Evolutionary conservation across 2,113 vertebrate genomes (phyloP).

Genomic region (Australoheros scitulus): DNA sequence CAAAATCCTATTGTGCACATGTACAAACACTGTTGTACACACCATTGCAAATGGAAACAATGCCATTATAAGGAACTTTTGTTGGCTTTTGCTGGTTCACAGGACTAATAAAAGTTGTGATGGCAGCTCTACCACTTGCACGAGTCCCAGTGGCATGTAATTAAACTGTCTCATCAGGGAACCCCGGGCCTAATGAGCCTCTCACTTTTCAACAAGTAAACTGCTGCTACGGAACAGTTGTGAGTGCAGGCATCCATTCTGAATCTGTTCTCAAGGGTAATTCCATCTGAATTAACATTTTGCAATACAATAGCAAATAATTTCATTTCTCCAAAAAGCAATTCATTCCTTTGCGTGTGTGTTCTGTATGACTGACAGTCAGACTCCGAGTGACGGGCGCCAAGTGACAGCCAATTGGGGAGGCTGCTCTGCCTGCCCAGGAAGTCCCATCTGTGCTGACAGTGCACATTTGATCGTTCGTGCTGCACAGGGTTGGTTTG

Average conservation of each 20-base stretch:
- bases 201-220: slow-evolving; percentile 71
- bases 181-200: slow-evolving; percentile 64
- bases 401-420: slow-evolving; percentile 75
- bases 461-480: slow-evolving; percentile 53
- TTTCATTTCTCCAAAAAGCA: slow-evolving; percentile 33
- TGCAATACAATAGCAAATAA: slow-evolving; percentile 63
- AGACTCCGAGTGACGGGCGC: slow-evolving; percentile 46
- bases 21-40: background rate
- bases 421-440: slow-evolving; percentile 53
- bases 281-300: slow-evolving; percentile 61
- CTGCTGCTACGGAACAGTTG: slow-evolving; percentile 57
- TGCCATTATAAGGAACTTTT: slow-evolving; percentile 25
- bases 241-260: slow-evolving; percentile 44
- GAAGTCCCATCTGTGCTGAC: slow-evolving; percentile 68
- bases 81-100: slow-evolving; percentile 29
- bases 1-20: background rate
- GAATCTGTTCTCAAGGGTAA: slow-evolving; percentile 49
- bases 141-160: slow-evolving; percentile 66
- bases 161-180: slow-evolving; percentile 75
- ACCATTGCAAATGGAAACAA: slow-evolving; percentile 14
- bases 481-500: slow-evolving; percentile 21
- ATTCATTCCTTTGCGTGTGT: slow-evolving; percentile 44
- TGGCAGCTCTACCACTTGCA: slow-evolving; percentile 50
- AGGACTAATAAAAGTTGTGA: slow-evolving; percentile 53
- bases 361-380: slow-evolving; percentile 56